Percentiles rank a stretch among this genome's conserved stretches.
Evolutionary conservation across 1,140 invertebrate genomes (phyloP).

Genomic region (Drosophila cardini): DNA sequence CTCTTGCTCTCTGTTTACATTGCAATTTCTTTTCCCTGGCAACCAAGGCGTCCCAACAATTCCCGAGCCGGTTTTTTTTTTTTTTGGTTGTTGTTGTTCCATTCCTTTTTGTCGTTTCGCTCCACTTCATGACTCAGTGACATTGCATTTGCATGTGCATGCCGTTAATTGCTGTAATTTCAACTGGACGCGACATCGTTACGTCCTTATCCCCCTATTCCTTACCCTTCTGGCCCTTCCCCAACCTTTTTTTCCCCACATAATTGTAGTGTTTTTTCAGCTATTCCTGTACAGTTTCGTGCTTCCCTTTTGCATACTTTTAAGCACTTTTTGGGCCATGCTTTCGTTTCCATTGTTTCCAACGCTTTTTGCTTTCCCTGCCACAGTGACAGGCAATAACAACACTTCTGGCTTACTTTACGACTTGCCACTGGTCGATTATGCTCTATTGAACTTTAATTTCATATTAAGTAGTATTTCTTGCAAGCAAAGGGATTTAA

Average conservation of each 20-base stretch:
- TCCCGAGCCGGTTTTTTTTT: slow-evolving; percentile 35
- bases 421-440: slow-evolving; percentile 56
- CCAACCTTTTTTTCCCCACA: slow-evolving; percentile 5
- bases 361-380: slow-evolving; percentile 68
- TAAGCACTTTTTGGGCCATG: slow-evolving; percentile 70
- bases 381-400: slow-evolving; percentile 41
- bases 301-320: slow-evolving; percentile 50
- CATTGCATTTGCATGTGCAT: slow-evolving; percentile 79
- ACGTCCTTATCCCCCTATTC: neutral
- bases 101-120: slow-evolving; percentile 12
- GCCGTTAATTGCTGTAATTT: slow-evolving; percentile 77
- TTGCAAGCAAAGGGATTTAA: slow-evolving; percentile 1
- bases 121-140: slow-evolving; percentile 69
- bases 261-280: slow-evolving; percentile 37
- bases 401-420: slow-evolving; percentile 74
- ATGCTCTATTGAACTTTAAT: slow-evolving; percentile 55
- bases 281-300: slow-evolving; percentile 67
- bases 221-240: neutral
- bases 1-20: slow-evolving; percentile 73
- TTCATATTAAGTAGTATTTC: slow-evolving; percentile 5
- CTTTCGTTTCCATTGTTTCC: slow-evolving; percentile 48
- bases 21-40: slow-evolving; percentile 51
- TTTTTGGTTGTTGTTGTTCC: slow-evolving; percentile 6
- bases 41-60: slow-evolving; percentile 66
- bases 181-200: slow-evolving; percentile 56